A percentile compares a stretch with the other conserved stretches of the same genome.
These are phyloP conservation scores for Litocranius walleri DNA, from an alignment of 2,113 vertebrate species.

Conservation along the genomic window DNA sequence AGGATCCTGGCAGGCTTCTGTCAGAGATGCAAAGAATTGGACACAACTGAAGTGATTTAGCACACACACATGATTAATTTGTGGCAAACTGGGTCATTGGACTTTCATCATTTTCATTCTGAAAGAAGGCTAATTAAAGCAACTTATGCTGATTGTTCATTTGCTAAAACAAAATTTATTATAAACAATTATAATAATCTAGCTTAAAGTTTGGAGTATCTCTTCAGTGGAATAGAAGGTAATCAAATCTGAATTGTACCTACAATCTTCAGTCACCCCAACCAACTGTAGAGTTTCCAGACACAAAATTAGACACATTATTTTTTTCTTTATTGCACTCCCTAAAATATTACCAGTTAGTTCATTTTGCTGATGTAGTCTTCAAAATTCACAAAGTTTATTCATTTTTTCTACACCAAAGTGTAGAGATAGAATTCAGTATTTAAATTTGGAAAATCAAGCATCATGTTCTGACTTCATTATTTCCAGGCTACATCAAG, in stretches of 20 bases:
- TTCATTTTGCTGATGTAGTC: neutral
- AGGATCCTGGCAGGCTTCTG: neutral
- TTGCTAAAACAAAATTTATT: slow-evolving; percentile 39
- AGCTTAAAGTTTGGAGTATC: slow-evolving; percentile 34
- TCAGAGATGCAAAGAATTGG: neutral
- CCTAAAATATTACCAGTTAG: neutral
- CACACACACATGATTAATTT: neutral
- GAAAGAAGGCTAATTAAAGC: slow-evolving; percentile 44
- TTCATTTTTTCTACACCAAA: neutral
- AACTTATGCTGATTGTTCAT: slow-evolving; percentile 18
- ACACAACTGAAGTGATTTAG: neutral
- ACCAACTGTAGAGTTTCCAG: neutral
- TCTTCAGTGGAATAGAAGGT: neutral
- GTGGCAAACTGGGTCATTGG: slow-evolving; percentile 20
- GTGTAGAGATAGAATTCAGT: neutral
- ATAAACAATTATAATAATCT: slow-evolving; percentile 31
- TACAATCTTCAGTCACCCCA: neutral
- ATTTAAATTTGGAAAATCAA: neutral
- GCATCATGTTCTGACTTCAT: neutral
- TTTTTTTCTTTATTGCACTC: neutral
- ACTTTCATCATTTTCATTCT: slow-evolving; percentile 63
- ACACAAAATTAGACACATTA: neutral
- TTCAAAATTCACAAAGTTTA: neutral
- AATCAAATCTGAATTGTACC: neutral
- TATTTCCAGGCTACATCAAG: neutral